Evolutionary conservation across 2,113 vertebrate species (phyloP).

Genomic region (Psittacus erithacus): DNA sequence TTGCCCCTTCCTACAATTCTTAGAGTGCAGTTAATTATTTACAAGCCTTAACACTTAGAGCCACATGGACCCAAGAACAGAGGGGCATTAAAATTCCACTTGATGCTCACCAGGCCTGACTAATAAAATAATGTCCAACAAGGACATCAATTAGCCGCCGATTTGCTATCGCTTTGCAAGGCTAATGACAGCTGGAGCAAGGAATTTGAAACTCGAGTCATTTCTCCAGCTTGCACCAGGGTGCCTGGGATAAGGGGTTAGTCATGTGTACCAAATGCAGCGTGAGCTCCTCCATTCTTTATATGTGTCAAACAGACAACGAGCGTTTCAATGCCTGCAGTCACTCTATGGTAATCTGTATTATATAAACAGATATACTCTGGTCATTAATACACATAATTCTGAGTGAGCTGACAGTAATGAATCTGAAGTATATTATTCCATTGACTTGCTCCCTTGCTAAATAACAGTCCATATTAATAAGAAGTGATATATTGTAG

Average conservation of each 20-base stretch:
- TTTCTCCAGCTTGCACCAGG: conserved; percentile 35
- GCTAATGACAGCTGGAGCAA: conserved; percentile 61
- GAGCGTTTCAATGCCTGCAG: conserved; percentile 49
- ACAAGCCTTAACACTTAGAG: background rate
- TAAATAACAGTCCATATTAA: background rate
- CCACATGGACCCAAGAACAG: background rate
- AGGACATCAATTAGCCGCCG: conserved; percentile 66
- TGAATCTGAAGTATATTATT: conserved; percentile 30
- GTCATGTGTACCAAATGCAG: conserved; percentile 65
- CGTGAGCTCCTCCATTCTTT: conserved; percentile 66
- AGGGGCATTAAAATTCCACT: conserved; percentile 57
- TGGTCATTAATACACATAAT: conserved; percentile 72
- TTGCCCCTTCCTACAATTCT: background rate
- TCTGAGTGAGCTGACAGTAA: conserved; percentile 65
- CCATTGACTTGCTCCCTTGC: background rate
- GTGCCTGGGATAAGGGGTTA: conserved; percentile 62
- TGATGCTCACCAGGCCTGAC: conserved; percentile 61
- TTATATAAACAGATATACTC: conserved; percentile 69
- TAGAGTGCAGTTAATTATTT: conserved; percentile 20
- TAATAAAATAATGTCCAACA: conserved; percentile 73
- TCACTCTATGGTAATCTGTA: conserved; percentile 57
- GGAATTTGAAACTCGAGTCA: conserved; percentile 53
- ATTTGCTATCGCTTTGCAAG: background rate
- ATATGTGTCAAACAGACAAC: conserved; percentile 61
- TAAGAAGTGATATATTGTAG: background rate